phyloP scores from a whole-genome alignment of 2,113 vertebrate genomes.

The Crypturellus undulatus region DNA sequence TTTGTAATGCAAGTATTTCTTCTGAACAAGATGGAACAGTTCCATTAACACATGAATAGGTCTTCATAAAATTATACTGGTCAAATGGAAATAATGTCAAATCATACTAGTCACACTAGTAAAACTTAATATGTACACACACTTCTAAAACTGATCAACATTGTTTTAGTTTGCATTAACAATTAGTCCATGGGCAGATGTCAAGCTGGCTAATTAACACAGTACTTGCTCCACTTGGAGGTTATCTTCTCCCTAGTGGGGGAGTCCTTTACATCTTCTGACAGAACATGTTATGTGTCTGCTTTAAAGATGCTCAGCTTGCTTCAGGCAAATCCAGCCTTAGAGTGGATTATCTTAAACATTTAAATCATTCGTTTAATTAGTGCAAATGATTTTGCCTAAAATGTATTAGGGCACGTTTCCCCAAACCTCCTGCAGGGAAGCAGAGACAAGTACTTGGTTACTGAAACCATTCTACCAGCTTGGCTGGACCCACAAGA shows the following conservation, averaged over 20 bases:
- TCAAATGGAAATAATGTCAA: not conserved
- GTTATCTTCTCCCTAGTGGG: fast-evolving
- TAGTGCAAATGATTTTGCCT: not conserved
- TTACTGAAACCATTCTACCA: not conserved
- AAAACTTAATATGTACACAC: not conserved
- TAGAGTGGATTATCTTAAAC: not conserved
- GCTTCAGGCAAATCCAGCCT: not conserved
- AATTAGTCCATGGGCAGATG: not conserved
- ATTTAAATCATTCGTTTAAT: not conserved
- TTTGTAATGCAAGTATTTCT: slow-evolving; percentile 15
- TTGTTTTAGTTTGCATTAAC: not conserved
- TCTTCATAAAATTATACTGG: not conserved
- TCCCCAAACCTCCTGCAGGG: not conserved
- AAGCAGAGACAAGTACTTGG: not conserved
- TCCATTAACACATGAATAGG: not conserved
- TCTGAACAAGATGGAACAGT: not conserved
- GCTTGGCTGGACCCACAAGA: not conserved
- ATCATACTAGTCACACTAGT: not conserved
- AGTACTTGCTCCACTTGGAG: not conserved
- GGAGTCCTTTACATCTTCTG: not conserved
- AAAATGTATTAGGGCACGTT: not conserved
- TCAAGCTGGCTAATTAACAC: not conserved
- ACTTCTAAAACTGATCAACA: not conserved
- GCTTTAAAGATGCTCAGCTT: not conserved
- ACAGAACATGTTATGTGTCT: not conserved